Percentiles rank a stretch among this genome's conserved stretches.
These are phyloP conservation scores for Nycticorax nycticorax DNA, from an alignment of 2,113 vertebrate species.

Conservation along the genomic window DNA sequence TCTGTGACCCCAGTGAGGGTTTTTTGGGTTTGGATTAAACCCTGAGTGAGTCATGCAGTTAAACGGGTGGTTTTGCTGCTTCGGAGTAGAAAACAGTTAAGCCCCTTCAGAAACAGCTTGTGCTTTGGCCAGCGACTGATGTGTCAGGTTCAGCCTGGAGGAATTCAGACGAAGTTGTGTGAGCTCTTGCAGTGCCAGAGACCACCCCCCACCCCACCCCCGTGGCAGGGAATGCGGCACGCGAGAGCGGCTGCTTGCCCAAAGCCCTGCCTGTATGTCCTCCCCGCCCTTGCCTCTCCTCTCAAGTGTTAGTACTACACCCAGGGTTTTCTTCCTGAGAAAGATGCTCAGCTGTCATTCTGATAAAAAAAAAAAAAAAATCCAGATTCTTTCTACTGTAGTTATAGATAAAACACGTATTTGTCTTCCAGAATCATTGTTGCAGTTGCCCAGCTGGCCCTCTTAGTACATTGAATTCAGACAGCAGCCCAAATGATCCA, in stretches of 20 bases:
- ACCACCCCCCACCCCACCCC: too few species aligned
- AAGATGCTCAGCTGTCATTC: not conserved
- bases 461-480: not conserved
- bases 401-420: not conserved
- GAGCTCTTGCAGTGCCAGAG: not conserved
- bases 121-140: not conserved
- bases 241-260: fast-evolving
- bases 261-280: not conserved
- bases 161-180: not conserved
- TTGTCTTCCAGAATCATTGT: not conserved
- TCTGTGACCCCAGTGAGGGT: not conserved
- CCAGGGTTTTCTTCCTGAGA: not conserved
- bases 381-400: not conserved
- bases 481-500: fast-evolving
- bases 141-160: not conserved
- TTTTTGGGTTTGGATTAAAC: not conserved
- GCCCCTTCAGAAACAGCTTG: not conserved
- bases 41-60: not conserved
- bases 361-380: not conserved
- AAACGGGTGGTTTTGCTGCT: not conserved
- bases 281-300: fast-evolving
- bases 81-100: not conserved
- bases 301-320: too few species aligned
- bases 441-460: not conserved
- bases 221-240: fast-evolving